A percentile compares a stretch with the other conserved stretches of the same genome.
These are phyloP conservation scores for Troilus luridus DNA, from an alignment of 2,888 invertebrate genomes.

Conservation along the genomic window DNA sequence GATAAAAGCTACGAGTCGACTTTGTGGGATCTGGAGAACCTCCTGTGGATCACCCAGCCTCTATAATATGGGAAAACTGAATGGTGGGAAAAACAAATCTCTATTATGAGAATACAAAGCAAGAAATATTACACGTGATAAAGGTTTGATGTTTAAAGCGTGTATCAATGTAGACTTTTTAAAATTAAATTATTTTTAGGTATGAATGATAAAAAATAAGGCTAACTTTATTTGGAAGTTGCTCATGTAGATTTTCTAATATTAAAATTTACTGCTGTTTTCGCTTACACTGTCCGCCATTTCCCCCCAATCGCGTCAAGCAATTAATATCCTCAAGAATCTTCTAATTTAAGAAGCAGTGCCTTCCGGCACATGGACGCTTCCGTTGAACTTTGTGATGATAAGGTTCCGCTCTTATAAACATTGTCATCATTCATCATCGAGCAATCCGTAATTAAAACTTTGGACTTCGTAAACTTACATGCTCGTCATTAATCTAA, in stretches of 20 bases:
- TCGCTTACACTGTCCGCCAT: background rate
- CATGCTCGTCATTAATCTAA: slow-evolving; percentile 34
- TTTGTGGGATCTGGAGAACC: no score
- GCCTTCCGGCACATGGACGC: background rate
- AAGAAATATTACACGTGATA: no score
- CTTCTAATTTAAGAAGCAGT: background rate
- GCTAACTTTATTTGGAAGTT: background rate
- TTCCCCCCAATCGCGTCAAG: background rate
- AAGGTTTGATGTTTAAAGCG: no score
- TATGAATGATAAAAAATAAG: no score
- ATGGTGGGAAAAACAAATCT: no score
- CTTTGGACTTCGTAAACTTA: background rate
- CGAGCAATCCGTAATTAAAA: slow-evolving; percentile 12
- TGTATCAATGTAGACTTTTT: no score
- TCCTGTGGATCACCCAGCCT: no score
- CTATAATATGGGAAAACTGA: no score
- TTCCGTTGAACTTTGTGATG: slow-evolving; percentile 17
- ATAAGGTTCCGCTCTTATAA: background rate
- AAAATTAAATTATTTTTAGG: no score
- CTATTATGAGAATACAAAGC: no score
- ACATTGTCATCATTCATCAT: slow-evolving; percentile 37
- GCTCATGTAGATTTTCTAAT: background rate
- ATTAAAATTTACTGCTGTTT: slow-evolving; percentile 13
- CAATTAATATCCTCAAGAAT: background rate
- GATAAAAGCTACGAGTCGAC: no score